Evolutionary conservation across 2,888 invertebrate genomes (phyloP), one percentile per base, ranked within the genome.

Genomic region (Dasysyrphus tricinctus): DNA sequence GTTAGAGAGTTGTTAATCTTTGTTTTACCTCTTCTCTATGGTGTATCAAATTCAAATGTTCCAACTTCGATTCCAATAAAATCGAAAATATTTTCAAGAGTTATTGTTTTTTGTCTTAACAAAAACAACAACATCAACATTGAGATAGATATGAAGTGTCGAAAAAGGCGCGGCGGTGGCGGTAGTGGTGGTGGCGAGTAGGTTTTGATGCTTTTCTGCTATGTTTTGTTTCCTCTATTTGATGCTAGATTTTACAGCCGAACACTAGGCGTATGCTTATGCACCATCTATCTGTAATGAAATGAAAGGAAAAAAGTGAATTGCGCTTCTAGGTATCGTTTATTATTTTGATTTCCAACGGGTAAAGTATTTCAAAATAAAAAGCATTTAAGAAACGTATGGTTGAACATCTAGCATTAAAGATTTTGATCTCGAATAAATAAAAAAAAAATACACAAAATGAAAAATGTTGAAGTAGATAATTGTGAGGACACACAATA

Each of bases 1-100:
- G 42, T 72, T 56, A 19, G n/a, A 63, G 54, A 79, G 44, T 70
- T 75, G 59, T 73, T 65, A 65, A 73, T 67, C 42, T 49, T 57
- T 34, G 42, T 24, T 56, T 16, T 37, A 42, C 37, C 37, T 37
- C 49, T 57, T 67, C 39, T 77, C 32, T 65, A 47, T 16, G 11
- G 49, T 16, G 39, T 44, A 65, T 65, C 34, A 67, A 67, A 37
- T 37, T 65, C 39, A 49, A 76, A 69, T 69, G 69, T 69, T 77
- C 19, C 19, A 69, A 59, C 56, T 59, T 69, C 29, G 56, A 57
- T 44, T 73, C 37, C 47, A 16, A 63, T 44, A 73, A 65, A 42
- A 61, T 72, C 54, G 54, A 72, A 79, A 65, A 79, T 56, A 34
- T 29, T 34, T 44, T 65, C 37, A 56, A 72, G 37, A 3, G 65